Base-by-base conservation (phyloP, 2,113 vertebrate species). In the Sinocyclocheilus maitianheensis region DNA sequence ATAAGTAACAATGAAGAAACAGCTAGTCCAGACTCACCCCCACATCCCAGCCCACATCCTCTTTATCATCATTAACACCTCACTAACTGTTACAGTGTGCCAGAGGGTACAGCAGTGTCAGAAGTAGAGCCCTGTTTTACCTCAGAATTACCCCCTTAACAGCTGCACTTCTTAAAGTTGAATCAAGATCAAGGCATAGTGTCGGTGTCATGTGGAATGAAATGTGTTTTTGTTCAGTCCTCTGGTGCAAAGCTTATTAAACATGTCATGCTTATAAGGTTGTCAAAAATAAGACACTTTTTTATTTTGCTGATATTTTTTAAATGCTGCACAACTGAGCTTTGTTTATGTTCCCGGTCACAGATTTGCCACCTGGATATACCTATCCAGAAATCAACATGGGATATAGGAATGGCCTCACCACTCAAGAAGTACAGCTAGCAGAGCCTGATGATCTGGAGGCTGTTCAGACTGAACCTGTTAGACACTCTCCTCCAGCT, bases 361-460 rank as follows among this genome's bases (percentile, higher is more conserved):
- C 80, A 99, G 98, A 97, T 84, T 90, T 97, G 89, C 97, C 96
- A 87, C 95, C 96, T n/a, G 95, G 96, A 81, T 97, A 96, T 87
- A 90, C 92, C 77, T 97, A 96, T 89, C 95, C 96, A 0, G 85
- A 92, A 0, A 91, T 96, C n/a, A 26, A 91, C 88, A 90, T 96
- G 91, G 94, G 94, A 89, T 98, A 97, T 93, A 93, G 95, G 40
- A 92, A 93, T 3, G 94, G 94, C 65, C 93, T 95, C 5, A 92
- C 95, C 77, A 91, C 95, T 77, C 93, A 94, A 74, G 93, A 94
- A 9, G 90, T 93, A 40, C 96, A 89, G 87, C 93, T 97, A 22
- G 94, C 96, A 30, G 96, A 97, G 90, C 96, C 96, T n/a, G 95
- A 93, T 0, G 95, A 96, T 88, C 93, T 97, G 71, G 92, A 97